These are phyloP conservation scores for Ormyrus nitidulus DNA, from an alignment of 2,888 invertebrate species.

Conservation along the genomic window DNA sequence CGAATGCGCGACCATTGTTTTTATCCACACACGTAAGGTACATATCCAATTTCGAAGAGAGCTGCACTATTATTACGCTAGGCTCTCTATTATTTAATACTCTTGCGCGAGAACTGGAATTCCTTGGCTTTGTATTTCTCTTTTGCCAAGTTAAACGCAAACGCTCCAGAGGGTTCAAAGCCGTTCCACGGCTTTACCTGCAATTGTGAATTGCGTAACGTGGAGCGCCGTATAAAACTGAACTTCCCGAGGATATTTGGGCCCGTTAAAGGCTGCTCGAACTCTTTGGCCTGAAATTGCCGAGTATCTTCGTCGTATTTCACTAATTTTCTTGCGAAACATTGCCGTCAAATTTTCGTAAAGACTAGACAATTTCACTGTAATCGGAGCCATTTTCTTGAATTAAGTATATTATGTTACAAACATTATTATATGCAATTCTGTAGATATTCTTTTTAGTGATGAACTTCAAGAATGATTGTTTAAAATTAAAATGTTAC, in stretches of 20 bases:
- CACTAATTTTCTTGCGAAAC: no score
- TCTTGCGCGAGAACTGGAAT: slow-evolving; percentile 15
- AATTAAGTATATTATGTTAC: no score
- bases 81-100: slow-evolving; percentile 30
- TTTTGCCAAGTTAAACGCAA: neutral
- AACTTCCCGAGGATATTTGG: neutral
- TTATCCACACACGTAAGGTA: neutral
- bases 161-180: neutral
- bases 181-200: neutral
- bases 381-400: no score
- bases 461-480: no score
- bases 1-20: slow-evolving; percentile 2
- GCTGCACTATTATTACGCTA: slow-evolving; percentile 13
- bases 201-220: slow-evolving; percentile 10
- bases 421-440: no score
- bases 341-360: no score
- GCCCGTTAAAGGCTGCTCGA: no score
- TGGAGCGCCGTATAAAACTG: neutral
- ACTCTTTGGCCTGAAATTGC: no score
- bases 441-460: no score
- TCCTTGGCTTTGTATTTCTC: slow-evolving; percentile 11
- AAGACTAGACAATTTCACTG: no score
- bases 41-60: slow-evolving; percentile 18
- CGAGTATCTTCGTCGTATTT: no score
- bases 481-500: no score